Evolutionary conservation across 2,113 vertebrate genomes (phyloP), one percentile per base, ranked within the genome.

Genomic region (Cranoglanis bouderius): DNA sequence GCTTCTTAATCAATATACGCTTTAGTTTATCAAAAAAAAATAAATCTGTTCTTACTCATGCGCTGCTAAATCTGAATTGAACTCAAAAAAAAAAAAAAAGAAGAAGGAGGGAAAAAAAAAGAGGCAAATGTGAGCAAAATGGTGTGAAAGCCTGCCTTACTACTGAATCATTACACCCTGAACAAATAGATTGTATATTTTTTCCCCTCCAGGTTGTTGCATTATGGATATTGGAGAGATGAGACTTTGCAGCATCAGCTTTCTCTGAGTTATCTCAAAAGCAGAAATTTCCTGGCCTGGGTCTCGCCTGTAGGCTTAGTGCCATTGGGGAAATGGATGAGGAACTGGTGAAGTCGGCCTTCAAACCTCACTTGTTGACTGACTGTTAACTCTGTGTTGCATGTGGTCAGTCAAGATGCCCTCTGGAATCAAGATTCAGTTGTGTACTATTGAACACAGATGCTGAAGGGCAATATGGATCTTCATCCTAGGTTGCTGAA

Each of bases 251-350:
- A 29, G 55, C 75, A 72, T 91, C 85, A 85, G 90, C 86, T 26
- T 89, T 89, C 32, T 78, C 29, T 46, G 3, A 86, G 72, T 61
- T 82, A 82, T 87, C 61, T 82, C 61, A 46, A 55, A 38, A 67
- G 43, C 74, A 55, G 86, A 87, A 57, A 75, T 89, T 85, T 77
- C 38, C 81, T 85, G 55, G 29, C 85, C 63, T 43, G 65, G 8
- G 70, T 51, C 8, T 85, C n/a, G 63, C 49, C 18, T 91, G 82
- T 86, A 80, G 88, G 87, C 59, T 53, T 80, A 84, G 82, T 90
- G 88, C 77, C 86, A 88, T 57, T 85, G 40, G n/a, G 67, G 59
- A 80, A 88, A 86, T 72, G 65, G 84, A 91, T 86, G 53, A 91
- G 65, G 49, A 82, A 86, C 74, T 77, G 78, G 19, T 85, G 49